Base-by-base conservation (phyloP, 2,113 vertebrate genomes). In the Microtus richardsoni region DNA sequence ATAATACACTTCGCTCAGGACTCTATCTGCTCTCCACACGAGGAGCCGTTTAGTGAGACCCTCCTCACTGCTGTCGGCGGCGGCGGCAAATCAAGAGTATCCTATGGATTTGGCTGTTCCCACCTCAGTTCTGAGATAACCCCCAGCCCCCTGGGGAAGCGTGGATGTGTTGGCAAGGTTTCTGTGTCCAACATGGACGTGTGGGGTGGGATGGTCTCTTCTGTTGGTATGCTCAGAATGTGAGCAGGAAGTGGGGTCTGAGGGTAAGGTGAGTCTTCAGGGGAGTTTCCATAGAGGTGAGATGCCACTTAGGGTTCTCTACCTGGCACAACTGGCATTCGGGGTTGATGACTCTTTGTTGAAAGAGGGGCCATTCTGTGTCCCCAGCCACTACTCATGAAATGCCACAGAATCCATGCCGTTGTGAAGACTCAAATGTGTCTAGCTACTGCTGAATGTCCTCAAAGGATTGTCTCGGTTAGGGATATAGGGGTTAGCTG, bases 221-320 rank as follows among this genome's bases (percentile, higher is more conserved):
- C 11, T 58, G 33, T 80, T 10, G 52, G 11, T 4, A n/a, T 11
- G n/a, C 26, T 19, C n/a, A 44, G 26, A n/a, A 41, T 30, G 26
- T 41, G 39, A 17, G 41, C 28, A 47, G 41, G 60, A 58, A 41
- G 41, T 85, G 62, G 60, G 14, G 16, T 33, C 16, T 66, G 41
- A 4, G 28, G 41, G 54, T 1, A 16, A 68, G 26, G 33, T 71
- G 0, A 33, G 28, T 10, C 39, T 14, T 0, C 26, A 9, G n/a
- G 33, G 28, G 64, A 26, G 30, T n/a, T 16, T 19, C 2, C 47
- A 26, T 26, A 13, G 39, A 8, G 16, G 44, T 6, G 66, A 78
- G 74, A 2, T 0, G n/a, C 39, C 2, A 0, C 0, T 2, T 13
- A 0, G 41, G 78, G 1, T 28, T 79, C 54, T 64, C 26, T 8